Conservation (phyloP, 2,797 vertebrate species). For the Coregonus sp. region DNA sequence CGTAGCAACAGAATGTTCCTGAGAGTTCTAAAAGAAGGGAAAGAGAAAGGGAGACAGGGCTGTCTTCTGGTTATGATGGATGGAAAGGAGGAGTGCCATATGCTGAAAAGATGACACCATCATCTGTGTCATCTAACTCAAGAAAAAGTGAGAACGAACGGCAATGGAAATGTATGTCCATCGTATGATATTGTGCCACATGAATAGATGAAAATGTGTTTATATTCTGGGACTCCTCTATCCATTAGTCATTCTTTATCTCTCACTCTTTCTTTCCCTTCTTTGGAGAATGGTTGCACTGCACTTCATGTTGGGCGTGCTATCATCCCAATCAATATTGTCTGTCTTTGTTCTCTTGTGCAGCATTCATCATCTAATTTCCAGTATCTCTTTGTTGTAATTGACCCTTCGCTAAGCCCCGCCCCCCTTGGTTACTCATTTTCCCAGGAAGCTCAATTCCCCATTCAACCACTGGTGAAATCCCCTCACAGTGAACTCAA, state of each 20-base stretch:
- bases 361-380: slow-evolving; percentile 62
- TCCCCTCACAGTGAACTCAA: too few relatives aligned
- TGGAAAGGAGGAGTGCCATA: not conserved
- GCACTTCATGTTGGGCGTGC: slow-evolving; percentile 8
- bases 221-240: not conserved
- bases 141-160: slow-evolving; percentile 12
- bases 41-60: slow-evolving; percentile 17
- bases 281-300: not conserved
- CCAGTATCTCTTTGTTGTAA: slow-evolving; percentile 33
- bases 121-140: slow-evolving; percentile 1
- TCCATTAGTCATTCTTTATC: not conserved
- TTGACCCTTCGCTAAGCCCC: too few relatives aligned
- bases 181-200: slow-evolving; percentile 30
- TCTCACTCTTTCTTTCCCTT: slow-evolving; percentile 10
- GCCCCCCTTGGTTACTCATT: too few relatives aligned
- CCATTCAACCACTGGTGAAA: too few relatives aligned
- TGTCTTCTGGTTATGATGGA: slow-evolving; percentile 41
- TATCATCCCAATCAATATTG: slow-evolving; percentile 38
- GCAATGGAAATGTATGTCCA: slow-evolving; percentile 6
- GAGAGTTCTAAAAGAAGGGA: slow-evolving; percentile 20
- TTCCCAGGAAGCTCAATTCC: too few relatives aligned
- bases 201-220: slow-evolving; percentile 30
- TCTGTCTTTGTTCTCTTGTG: slow-evolving; percentile 33
- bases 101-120: not conserved
- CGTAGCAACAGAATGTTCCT: slow-evolving; percentile 60